phyloP scores from a whole-genome alignment of 2,888 invertebrate species.

The Sinodicranocentrus sp. region DNA sequence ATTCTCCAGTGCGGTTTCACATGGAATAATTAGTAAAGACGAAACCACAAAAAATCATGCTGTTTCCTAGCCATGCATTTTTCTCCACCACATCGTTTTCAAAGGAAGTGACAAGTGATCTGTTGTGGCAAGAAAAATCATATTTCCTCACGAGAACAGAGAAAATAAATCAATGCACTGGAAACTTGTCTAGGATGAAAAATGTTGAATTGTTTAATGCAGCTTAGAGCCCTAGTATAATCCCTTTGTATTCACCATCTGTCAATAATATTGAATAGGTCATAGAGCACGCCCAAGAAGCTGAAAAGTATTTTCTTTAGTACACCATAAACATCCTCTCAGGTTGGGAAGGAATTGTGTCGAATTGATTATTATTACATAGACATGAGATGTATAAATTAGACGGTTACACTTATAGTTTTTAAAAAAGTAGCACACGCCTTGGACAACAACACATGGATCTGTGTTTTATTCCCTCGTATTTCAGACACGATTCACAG shows the following conservation, averaged over 20 bases:
- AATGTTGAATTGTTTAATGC: not conserved
- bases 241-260: not conserved
- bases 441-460: conserved; percentile 6
- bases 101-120: conserved; percentile 22
- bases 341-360: conserved; percentile 6
- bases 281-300: conserved; percentile 57
- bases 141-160: not conserved
- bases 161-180: not conserved
- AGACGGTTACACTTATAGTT: not conserved
- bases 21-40: conserved; percentile 1
- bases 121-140: not conserved
- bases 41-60: not conserved
- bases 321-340: not conserved
- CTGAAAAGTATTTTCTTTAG: not conserved
- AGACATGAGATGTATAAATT: not conserved
- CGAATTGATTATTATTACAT: conserved; percentile 23
- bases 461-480: not conserved
- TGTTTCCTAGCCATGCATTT: not conserved
- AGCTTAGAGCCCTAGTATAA: too few species aligned
- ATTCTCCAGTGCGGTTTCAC: not conserved
- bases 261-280: conserved; percentile 30
- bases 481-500: not conserved
- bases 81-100: not conserved
- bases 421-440: too few species aligned
- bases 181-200: too few species aligned